These are phyloP conservation scores for Doris montereyensis DNA, from an alignment of 2,888 invertebrate species.

Conservation along the genomic window DNA sequence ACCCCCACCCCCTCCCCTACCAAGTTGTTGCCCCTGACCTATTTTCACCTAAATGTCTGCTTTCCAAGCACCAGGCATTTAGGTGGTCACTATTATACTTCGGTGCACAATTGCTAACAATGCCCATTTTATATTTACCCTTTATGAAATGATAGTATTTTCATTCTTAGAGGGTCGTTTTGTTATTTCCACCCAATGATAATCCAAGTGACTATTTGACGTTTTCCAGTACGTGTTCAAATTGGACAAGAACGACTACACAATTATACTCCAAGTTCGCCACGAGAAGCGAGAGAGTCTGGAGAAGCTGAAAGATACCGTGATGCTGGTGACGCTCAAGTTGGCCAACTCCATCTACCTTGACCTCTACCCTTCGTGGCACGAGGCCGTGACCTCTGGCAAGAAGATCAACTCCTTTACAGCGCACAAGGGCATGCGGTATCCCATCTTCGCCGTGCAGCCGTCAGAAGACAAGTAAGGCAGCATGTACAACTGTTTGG, in stretches of 20 bases:
- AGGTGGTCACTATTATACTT: not conserved
- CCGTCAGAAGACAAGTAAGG: slow-evolving; percentile 88
- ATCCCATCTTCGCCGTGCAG: slow-evolving; percentile 86
- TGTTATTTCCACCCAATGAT: too few species aligned
- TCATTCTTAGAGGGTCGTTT: too few species aligned
- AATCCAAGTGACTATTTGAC: too few species aligned
- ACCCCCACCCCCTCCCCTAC: too few species aligned
- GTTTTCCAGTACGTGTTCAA: slow-evolving; percentile 84
- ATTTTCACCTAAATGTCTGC: too few species aligned
- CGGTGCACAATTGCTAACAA: not conserved
- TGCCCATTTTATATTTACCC: not conserved
- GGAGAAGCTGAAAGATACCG: slow-evolving; percentile 86
- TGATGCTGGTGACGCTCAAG: slow-evolving; percentile 83
- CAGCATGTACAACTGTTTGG: too few species aligned
- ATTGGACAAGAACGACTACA: slow-evolving; percentile 96
- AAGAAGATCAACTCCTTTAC: slow-evolving; percentile 82
- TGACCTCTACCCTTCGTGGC: slow-evolving; percentile 83
- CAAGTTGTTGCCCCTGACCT: too few species aligned
- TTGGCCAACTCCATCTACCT: slow-evolving; percentile 81
- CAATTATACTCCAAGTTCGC: slow-evolving; percentile 87
- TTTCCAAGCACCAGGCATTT: too few species aligned
- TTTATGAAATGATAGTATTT: too few species aligned
- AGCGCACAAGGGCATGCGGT: slow-evolving; percentile 78
- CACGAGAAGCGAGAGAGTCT: slow-evolving; percentile 89
- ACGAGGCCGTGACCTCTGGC: slow-evolving; percentile 80